phyloP scores from a whole-genome alignment of 2,113 vertebrate genomes.

The Taurulus bubalis region DNA sequence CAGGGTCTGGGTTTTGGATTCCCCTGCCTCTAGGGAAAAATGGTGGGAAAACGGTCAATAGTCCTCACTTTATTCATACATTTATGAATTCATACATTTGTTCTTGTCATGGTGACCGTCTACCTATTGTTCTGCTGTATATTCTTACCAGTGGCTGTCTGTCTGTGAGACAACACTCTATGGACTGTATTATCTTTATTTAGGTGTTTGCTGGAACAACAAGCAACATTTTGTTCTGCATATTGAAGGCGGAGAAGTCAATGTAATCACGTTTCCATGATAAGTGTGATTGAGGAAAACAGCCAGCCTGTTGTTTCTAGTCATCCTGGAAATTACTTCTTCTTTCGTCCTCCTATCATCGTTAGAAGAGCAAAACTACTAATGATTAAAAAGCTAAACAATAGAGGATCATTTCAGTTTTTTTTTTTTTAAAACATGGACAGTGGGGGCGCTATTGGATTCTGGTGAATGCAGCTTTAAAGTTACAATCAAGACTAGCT shows the following conservation, averaged over 20 bases:
- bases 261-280: not conserved
- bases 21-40: conserved; percentile 56
- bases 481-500: not conserved
- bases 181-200: not conserved
- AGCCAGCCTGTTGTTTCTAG: no score
- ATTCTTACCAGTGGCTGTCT: not conserved
- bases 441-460: not conserved
- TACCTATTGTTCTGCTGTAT: not conserved
- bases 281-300: not conserved
- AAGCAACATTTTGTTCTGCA: conserved; percentile 22
- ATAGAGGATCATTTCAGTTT: not conserved
- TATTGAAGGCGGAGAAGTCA: not conserved
- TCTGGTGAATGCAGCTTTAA: not conserved
- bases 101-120: conserved; percentile 6
- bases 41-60: conserved; percentile 59
- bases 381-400: not conserved
- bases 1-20: conserved; percentile 59
- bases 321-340: not conserved
- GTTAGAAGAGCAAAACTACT: not conserved
- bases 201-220: conserved; percentile 3
- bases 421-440: not conserved
- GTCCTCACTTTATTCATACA: conserved; percentile 48
- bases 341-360: not conserved
- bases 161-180: conserved; percentile 3
- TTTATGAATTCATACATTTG: conserved; percentile 38